Evolutionary conservation across 2,888 invertebrate genomes (phyloP), one percentile per base, ranked within the genome.

Genomic region (Pyrgus malvae): DNA sequence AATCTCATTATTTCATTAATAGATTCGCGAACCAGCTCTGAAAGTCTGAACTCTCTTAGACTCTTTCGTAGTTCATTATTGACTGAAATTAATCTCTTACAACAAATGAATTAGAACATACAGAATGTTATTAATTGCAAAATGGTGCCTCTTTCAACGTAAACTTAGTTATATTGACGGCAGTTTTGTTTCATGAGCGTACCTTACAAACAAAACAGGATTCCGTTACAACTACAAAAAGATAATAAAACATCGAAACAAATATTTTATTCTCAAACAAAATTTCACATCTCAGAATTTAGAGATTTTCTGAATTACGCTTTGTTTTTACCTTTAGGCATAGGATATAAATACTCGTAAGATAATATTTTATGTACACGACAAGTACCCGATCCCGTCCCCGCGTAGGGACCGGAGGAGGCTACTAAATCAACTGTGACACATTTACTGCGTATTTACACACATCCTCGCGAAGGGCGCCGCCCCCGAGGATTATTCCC

Each of bases 391-490:
- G 41, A 11, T 12, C 35, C 41, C 23, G 46, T 2, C 25, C 3
- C 16, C 46, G 19, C 17, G 25, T 9, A 16, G 42, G n/a, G 25
- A 33, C 45, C 35, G 46, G 46, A 35, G 14, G 46, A 23, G 21
- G 49, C 31, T 40, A 21, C 31, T 49, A 41, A 41, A 49, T 49
- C 49, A 49, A 23, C 19, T 38, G 27, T 29, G 48, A 12, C 48
- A 48, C 48, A 38, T 48, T 45, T 38, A 38, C 38, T 27, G 17
- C 48, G 38, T 37, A 48, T 48, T 48, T 48, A 48, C 48, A 48
- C 29, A 48, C 48, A 38, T 12, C 27, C 5, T 19, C 11, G 23
- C 38, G 38, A 17, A 5, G n/a, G 44, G 19, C 27, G 42, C 11
- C 48, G 12, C 38, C 29, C 48, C 3, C 19, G 31, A 19, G 41